phyloP scores from a whole-genome alignment of 2,113 vertebrate genomes.

The Varanus salvator region DNA sequence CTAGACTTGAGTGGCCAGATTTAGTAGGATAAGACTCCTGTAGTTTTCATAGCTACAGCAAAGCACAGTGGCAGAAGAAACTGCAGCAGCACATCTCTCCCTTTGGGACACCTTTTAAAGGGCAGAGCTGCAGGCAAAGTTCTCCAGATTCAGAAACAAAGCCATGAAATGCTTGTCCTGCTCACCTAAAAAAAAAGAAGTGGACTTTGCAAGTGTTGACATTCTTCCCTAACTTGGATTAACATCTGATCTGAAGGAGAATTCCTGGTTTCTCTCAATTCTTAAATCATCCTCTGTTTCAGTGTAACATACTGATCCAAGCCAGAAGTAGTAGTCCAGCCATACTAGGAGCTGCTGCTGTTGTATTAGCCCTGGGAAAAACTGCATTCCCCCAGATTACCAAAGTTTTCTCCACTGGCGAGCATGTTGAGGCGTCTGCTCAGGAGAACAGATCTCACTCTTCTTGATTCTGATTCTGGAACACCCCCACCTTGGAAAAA shows the following conservation, averaged over 20 bases:
- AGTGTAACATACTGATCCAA: not conserved
- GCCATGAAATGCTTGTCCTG: not conserved
- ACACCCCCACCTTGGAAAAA: not conserved
- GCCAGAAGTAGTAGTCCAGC: not conserved
- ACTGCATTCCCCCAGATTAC: not conserved
- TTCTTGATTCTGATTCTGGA: not conserved
- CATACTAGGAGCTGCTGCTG: too few species aligned
- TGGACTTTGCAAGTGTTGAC: not conserved
- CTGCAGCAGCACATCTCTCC: not conserved
- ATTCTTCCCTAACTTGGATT: not conserved
- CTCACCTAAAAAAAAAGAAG: not conserved
- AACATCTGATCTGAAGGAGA: not conserved
- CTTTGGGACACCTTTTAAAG: not conserved
- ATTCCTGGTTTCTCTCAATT: not conserved
- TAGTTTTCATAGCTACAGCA: not conserved
- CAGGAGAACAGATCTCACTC: not conserved
- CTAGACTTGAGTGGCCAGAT: not conserved
- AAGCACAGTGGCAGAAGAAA: not conserved
- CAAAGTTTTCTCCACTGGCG: not conserved
- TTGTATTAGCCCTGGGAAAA: not conserved
- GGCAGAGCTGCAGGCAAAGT: not conserved
- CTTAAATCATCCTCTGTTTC: not conserved
- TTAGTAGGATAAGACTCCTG: not conserved
- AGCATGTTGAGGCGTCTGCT: not conserved
- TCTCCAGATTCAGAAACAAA: not conserved